Evolutionary conservation across 2,888 invertebrate genomes (phyloP), one percentile per base, ranked within the genome.

Genomic region (Biston stratarius): DNA sequence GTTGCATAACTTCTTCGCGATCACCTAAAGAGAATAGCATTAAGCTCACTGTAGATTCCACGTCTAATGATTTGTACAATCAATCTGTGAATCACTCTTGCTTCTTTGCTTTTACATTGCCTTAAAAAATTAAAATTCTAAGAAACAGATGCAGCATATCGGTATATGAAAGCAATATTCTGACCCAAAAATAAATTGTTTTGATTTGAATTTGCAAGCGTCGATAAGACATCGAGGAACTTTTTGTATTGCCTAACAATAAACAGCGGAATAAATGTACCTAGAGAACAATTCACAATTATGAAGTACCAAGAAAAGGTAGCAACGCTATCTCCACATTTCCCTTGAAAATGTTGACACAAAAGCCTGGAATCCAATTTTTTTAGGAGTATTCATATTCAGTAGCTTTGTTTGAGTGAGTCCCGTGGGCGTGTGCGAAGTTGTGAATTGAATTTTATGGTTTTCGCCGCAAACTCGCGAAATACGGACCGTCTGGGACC

Each of bases 361-460:
- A 40, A 53, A 64, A 59, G 38, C 44, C 33, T 53, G 53, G 47
- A 47, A 59, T 38, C 65, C 69, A 53, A 53, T 64, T 69, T 64
- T 64, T 64, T 64, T 44, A 64, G 47, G 24, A 59, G 47, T 69
- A 64, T 61, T 61, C 64, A 61, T 64, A 64, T 61, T 60, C 48
- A 56, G 67, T 45, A 55, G 67, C 58, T 68, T 70, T 69, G 70
- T 71, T 74, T 67, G 61, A 71, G 74, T 68, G 65, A 58, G 60
- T 57, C 66, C 65, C 69, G 10, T 14, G 60, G 70, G 64, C 45
- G 45, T 58, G 61, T 49, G 59, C 57, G 67, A 79, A 79, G 75
- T 80, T 81, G 64, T 72, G 75, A 77, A 81, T 81, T 81, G 79
- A 81, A 81, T 81, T 81, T 81, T 81, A 81, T 79, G 81, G 77